Conservation (phyloP, 1,140 invertebrate genomes). For the Macrocentrus cingulum region DNA sequence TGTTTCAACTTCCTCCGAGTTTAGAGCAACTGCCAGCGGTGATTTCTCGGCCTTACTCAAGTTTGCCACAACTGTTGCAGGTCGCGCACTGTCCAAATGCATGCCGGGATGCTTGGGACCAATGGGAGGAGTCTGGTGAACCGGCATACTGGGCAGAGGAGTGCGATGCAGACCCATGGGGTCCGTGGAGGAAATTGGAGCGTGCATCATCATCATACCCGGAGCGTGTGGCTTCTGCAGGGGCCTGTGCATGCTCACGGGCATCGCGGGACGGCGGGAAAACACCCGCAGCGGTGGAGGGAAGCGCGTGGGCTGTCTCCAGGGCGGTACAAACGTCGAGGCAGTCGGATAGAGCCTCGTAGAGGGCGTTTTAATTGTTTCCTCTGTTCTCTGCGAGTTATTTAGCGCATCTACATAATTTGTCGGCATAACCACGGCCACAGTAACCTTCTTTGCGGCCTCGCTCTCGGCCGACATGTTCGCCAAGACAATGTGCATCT, state of each 20-base stretch:
- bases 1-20: constrained; percentile 31
- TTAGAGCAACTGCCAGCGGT: constrained; percentile 28
- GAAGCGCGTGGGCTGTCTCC: too few species aligned
- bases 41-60: background rate
- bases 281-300: background rate
- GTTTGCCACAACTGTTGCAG: background rate
- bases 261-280: background rate
- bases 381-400: constrained; percentile 1
- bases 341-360: background rate
- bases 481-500: constrained; percentile 44
- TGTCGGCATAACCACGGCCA: constrained; percentile 41
- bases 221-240: background rate
- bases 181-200: too few species aligned
- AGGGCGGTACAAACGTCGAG: background rate
- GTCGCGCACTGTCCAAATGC: background rate
- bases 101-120: background rate
- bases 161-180: background rate
- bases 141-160: background rate
- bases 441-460: constrained; percentile 27
- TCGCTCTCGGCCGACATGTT: constrained; percentile 26
- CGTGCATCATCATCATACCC: background rate
- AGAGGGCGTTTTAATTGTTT: background rate
- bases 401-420: constrained; percentile 33
- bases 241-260: background rate
- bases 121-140: background rate